Base-by-base conservation (phyloP, 2,888 invertebrate genomes). In the Agrilus mali region DNA sequence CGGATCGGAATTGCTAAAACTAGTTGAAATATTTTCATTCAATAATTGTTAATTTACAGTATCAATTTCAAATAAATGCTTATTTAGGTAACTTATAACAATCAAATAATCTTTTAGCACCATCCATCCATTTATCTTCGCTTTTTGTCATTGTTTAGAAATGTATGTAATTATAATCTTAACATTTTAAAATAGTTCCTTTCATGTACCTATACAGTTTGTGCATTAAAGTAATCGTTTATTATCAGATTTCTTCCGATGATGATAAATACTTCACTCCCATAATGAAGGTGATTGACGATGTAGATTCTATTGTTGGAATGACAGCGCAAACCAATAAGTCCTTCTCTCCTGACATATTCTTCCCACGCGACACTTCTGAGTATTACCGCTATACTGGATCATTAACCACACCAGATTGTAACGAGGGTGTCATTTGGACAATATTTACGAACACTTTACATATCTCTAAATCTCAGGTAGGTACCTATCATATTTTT, bases 401-500 rank as follows among this genome's bases (percentile, higher is more conserved):
- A 0, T 86, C 86, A 0, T 66, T 86, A 49, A 86, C 86, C 3
- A 84, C 85, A 0, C 86, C 86, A 8, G 68, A 67, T 36, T 86
- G 86, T 58, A 74, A 75, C 41, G 86, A 86, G 60, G 73, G 73
- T 0, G 82, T 86, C n/a, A 73, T 74, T 4, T 86, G 86, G 83
- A 80, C 82, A 20, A 73, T 86, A 2, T 66, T 78, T 43, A 68
- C 69, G 0, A 67, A 74, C 22, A 71, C 71, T 16, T 63, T 73
- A 36, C 68, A 73, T 1, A 66, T 78, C 36, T 74, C 75, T 0
- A 52, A 66, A 47, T 57, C 63, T 8, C 73, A 74, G 64, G 72
- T 73, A 53, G 48, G 43, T 31, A 20, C 13, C 13, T 33, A 13
- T 12, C 3, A 27, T 12, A 31, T 15, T 40, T 20, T 13, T 5